phyloP scores from a whole-genome alignment of 2,113 vertebrate species.

The Arvicanthis niloticus region DNA sequence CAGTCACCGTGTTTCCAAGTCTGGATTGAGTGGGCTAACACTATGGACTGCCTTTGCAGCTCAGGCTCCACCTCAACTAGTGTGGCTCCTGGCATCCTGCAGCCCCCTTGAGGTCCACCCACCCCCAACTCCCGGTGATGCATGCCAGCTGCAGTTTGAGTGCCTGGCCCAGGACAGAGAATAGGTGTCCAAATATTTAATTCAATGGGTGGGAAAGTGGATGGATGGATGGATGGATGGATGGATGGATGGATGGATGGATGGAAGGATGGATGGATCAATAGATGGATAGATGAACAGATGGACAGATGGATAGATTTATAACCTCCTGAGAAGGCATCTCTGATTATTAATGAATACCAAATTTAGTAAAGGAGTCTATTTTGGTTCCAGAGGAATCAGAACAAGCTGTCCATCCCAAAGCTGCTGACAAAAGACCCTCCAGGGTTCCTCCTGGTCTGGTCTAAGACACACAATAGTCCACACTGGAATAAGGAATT shows the following conservation, averaged over 20 bases:
- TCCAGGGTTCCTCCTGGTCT: neutral
- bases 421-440: neutral
- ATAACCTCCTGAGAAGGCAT: neutral
- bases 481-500: neutral
- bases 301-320: neutral
- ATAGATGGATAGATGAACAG: neutral
- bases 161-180: neutral
- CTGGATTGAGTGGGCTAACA: neutral
- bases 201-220: neutral
- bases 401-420: neutral
- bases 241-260: neutral
- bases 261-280: neutral
- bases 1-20: neutral
- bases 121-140: neutral
- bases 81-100: neutral
- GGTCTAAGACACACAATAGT: neutral
- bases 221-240: neutral
- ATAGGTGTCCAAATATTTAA: neutral
- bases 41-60: neutral
- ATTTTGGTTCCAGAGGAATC: slow-evolving; percentile 24
- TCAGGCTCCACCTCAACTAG: neutral
- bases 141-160: neutral
- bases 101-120: neutral
- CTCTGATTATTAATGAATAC: neutral
- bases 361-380: neutral